Evolutionary conservation across 2,888 invertebrate genomes (phyloP), one percentile per base, ranked within the genome.

Genomic region (Drosophila incognita): DNA sequence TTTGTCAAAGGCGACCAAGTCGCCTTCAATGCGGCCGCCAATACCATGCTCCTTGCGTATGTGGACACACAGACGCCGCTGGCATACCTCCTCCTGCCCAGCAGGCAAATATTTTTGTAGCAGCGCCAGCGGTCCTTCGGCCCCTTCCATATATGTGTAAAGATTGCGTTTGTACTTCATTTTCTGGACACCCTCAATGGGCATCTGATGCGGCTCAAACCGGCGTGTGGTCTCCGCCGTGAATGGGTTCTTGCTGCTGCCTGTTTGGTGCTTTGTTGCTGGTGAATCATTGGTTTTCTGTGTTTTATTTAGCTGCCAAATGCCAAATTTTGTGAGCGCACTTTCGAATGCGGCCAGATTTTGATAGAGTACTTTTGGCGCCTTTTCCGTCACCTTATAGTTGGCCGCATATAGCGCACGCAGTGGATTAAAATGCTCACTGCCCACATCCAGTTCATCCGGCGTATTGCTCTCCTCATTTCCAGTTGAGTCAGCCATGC

Each of bases 1-100:
- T 91, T 97, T 98, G 93, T 99, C 99, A 93, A 97, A 99, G 4
- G 97, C 97, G 24, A 96, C 95, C 33, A 99, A 93, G 81, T 95
- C 96, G 1, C 97, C 99, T 73, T 95, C 95, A 71, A 97, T 95
- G 72, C 95, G 95, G 4, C 98, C 98, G 64, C 98, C 94, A 31
- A 98, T 93, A 15, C 95, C 95, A 42, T 94, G 94, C 31, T 95
- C 95, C 81, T 95, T 95, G 62, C 98, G 95, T 0, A 97, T 97
- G 89, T 95, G 95, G 51, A 93, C 87, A 40, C 87, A 90, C 3
- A 93, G 71, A 4, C 83, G 81, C 1, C 60, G 52, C 40, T 27
- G 53, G 10, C 13, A 8, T 2, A 24, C 33, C 18, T 15, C 10
- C 3, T 52, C 36, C 8, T 71, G 36, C 0, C 0, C 31, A 3